These are phyloP conservation scores for Jordanella pulchra DNA, from an alignment of 2,797 vertebrate species.

Conservation along the genomic window DNA sequence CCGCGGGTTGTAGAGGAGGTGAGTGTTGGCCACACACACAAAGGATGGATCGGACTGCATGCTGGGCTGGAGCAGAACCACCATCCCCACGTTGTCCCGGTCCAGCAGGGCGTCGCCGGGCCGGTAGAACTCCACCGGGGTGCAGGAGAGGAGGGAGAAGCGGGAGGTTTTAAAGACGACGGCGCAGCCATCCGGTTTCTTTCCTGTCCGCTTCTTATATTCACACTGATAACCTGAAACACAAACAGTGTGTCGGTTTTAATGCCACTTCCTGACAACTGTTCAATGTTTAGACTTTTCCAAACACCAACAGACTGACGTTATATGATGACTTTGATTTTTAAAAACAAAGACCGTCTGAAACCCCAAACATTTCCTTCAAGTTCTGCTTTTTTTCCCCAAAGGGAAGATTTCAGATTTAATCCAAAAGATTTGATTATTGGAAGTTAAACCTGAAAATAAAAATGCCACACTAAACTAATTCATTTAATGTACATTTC, in stretches of 20 bases:
- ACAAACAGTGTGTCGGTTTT: conserved; percentile 11
- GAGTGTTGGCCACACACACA: conserved; percentile 93
- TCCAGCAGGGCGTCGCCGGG: conserved; percentile 86
- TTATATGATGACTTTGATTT: too few species aligned
- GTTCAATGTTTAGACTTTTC: neutral
- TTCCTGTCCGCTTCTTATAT: conserved; percentile 93
- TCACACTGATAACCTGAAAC: conserved; percentile 91
- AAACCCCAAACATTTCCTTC: too few species aligned
- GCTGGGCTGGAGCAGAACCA: conserved; percentile 85
- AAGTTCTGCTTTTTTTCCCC: too few species aligned
- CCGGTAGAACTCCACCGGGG: conserved; percentile 89
- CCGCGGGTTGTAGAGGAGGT: conserved; percentile 93
- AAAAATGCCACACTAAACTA: too few species aligned
- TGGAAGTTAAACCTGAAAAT: too few species aligned
- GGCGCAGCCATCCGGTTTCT: conserved; percentile 92
- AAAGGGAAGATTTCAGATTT: too few species aligned
- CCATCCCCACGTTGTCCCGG: conserved; percentile 92
- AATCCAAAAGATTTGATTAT: too few species aligned
- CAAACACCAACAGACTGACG: too few species aligned
- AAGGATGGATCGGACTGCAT: conserved; percentile 27
- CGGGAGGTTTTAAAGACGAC: conserved; percentile 88
- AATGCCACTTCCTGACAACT: neutral
- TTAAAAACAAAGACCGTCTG: too few species aligned
- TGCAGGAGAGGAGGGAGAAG: conserved; percentile 86
- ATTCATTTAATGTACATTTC: too few species aligned